phyloP scores from a whole-genome alignment of 2,888 invertebrate species.

The Vesta saturnalis region DNA sequence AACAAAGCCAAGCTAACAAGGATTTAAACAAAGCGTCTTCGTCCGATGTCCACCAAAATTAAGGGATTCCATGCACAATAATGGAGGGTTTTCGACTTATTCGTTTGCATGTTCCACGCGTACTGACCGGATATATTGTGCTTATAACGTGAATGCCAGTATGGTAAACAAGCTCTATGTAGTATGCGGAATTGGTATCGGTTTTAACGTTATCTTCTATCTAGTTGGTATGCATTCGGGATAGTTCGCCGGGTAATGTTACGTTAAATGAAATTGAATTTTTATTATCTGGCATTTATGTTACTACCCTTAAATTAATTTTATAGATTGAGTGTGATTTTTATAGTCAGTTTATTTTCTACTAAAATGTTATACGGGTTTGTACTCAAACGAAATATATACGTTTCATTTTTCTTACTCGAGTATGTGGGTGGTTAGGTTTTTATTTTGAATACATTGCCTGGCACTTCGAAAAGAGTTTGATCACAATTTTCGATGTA shows the following conservation, averaged over 20 bases:
- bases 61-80: conserved; percentile 25
- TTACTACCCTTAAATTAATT: conserved; percentile 14
- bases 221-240: conserved; percentile 24
- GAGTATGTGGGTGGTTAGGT: too few relatives aligned
- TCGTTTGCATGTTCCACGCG: conserved; percentile 34
- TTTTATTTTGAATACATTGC: too few relatives aligned
- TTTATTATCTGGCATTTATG: conserved; percentile 22
- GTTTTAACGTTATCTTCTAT: conserved; percentile 16
- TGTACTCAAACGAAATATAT: not conserved
- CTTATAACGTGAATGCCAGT: conserved; percentile 33
- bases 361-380: not conserved
- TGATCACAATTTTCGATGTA: too few relatives aligned
- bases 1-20: conserved; percentile 35
- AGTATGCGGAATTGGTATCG: conserved; percentile 26
- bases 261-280: conserved; percentile 32
- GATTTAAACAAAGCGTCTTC: conserved; percentile 33
- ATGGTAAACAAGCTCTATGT: conserved; percentile 16
- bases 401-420: too few relatives aligned
- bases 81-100: conserved; percentile 30
- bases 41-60: conserved; percentile 32
- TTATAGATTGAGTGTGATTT: conserved; percentile 18
- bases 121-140: conserved; percentile 32
- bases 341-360: conserved; percentile 6
- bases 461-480: too few relatives aligned
- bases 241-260: conserved; percentile 13